Conservation (phyloP, 2,113 vertebrate genomes). For the Aegotheles bennettii region DNA sequence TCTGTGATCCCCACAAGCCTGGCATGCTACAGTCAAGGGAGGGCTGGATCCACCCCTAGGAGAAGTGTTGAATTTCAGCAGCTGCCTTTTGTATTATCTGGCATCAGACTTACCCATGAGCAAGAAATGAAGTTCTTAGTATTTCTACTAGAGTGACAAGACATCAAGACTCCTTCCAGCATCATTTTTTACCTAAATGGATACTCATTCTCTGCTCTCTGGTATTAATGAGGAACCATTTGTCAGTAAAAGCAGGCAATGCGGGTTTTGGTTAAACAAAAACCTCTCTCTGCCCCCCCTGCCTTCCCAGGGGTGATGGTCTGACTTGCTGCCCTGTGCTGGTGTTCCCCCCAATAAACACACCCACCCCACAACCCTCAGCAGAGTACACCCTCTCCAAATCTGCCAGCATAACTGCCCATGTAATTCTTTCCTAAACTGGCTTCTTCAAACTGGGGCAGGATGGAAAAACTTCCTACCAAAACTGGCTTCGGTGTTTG, state of each 20-base stretch:
- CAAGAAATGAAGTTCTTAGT: not conserved
- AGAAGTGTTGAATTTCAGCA: not conserved
- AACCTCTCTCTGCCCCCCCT: not conserved
- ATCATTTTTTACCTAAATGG: not conserved
- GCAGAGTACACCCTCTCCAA: not conserved
- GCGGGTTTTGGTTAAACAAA: not conserved
- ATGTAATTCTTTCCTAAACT: not conserved
- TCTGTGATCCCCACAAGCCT: not conserved
- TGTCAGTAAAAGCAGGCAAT: not conserved
- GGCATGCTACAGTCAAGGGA: not conserved
- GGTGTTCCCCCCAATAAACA: not conserved
- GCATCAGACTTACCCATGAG: not conserved
- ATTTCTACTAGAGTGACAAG: not conserved
- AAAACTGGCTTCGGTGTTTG: not conserved
- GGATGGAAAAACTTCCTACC: not conserved
- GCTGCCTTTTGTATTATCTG: not conserved
- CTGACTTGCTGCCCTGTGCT: not conserved
- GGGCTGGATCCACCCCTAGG: not conserved
- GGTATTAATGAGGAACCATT: not conserved
- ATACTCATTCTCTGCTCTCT: not conserved
- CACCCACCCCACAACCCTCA: not conserved
- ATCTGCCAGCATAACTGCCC: not conserved
- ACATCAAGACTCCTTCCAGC: not conserved
- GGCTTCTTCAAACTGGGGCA: not conserved
- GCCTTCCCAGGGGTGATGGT: not conserved